Base-by-base conservation (phyloP, 2,888 invertebrate genomes). In the Biston stratarius region DNA sequence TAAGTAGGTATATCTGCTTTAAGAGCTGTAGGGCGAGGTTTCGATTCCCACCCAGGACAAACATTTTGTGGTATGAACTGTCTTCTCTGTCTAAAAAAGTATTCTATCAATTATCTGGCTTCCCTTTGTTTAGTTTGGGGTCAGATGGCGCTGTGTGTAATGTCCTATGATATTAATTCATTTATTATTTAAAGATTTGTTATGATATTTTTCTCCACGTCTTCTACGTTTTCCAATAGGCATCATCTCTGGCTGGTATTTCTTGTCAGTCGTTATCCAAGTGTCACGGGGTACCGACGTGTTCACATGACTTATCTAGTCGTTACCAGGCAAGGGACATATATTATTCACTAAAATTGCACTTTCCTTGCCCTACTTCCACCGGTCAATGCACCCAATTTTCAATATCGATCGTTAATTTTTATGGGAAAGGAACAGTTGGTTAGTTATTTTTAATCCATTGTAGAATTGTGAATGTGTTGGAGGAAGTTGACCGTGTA, bases 281-380 rank as follows among this genome's bases (percentile, higher is more conserved):
- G 78, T 76, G 78, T 69, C 82, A 73, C 68, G 74, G 79, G 76
- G 74, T 77, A 76, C 77, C 80, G 87, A 89, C 88, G 88, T 88
- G 83, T 82, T 74, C 74, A 74, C 77, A 88, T 87, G 87, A 79
- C 74, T 71, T 74, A 78, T 80, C 77, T 77, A 77, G 81, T 77
- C 73, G 81, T 89, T 83, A 77, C 88, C 87, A 90, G 89, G 90
- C 87, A 89, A 88, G 90, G 81, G 79, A 79, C 72, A 89, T 90
- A 75, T 78, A 88, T 88, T 86, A 90, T 90, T 90, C 84, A 91
- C 70, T 78, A 70, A 79, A 82, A 80, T 77, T 87, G 84, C 86
- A 86, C 81, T 81, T 77, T 76, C 77, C 74, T 70, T 74, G 76
- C 72, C 73, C 75, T 73, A 70, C 60, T 67, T 67, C 42, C 77